Conservation (phyloP, 2,113 vertebrate genomes). For the Bothrops jararaca region DNA sequence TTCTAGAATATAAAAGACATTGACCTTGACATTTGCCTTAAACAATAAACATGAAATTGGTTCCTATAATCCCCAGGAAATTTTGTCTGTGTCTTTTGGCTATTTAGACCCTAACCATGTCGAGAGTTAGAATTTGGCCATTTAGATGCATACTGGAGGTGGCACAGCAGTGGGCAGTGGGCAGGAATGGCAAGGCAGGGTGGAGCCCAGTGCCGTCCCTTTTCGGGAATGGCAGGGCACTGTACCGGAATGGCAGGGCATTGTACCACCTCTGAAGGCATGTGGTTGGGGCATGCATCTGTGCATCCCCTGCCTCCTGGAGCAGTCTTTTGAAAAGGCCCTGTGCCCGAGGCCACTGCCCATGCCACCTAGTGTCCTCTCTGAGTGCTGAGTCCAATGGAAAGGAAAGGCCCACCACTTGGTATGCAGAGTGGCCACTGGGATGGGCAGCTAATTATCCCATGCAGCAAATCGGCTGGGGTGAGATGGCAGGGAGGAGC, state of each 20-base stretch:
- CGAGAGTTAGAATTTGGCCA: not conserved
- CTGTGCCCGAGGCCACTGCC: not conserved
- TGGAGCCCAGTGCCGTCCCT: not conserved
- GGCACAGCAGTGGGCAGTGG: not conserved
- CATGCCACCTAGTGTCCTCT: not conserved
- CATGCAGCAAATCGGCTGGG: not conserved
- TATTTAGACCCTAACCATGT: not conserved
- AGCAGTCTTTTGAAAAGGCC: not conserved
- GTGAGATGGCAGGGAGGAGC: not conserved
- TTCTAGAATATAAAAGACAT: not conserved
- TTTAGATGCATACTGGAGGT: not conserved
- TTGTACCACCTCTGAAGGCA: not conserved
- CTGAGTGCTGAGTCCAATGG: not conserved
- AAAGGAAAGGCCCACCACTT: not conserved
- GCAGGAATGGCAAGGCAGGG: not conserved
- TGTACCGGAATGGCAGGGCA: not conserved
- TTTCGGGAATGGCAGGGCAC: not conserved
- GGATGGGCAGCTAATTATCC: not conserved
- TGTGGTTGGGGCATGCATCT: no score
- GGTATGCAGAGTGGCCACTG: not conserved
- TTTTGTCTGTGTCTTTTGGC: fast-evolving
- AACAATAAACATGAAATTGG: not conserved
- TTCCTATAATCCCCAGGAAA: not conserved
- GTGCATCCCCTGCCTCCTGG: not conserved
- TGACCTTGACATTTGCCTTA: not conserved